Conservation (phyloP, 2,888 invertebrate genomes). For the Chrysolina americana region DNA sequence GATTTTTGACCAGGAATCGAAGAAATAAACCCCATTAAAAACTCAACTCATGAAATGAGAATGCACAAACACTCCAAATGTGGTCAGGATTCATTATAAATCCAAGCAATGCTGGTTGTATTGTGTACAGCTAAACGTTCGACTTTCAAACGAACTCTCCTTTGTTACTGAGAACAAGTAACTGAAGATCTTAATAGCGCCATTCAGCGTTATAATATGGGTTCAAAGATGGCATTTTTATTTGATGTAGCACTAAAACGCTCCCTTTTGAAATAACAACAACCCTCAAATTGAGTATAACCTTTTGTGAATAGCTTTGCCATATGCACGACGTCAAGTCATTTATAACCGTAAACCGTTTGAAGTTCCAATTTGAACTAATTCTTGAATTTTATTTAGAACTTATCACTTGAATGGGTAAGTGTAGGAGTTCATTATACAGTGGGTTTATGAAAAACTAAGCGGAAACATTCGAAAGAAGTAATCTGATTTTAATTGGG, state of each 20-base stretch:
- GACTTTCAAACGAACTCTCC: conserved; percentile 2
- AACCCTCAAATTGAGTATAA: conserved; percentile 2
- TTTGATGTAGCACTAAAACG: conserved; percentile 17
- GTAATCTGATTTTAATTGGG: too few species aligned
- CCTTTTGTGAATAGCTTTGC: not conserved
- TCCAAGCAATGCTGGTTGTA: not conserved
- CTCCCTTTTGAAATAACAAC: conserved; percentile 9
- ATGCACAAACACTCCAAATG: not conserved
- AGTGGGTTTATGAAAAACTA: not conserved
- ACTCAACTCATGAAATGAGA: not conserved
- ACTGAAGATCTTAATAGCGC: not conserved
- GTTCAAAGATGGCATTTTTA: conserved; percentile 16
- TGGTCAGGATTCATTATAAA: not conserved
- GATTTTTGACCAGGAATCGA: not conserved
- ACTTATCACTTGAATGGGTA: not conserved
- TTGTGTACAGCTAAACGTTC: not conserved
- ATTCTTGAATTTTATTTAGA: not conserved
- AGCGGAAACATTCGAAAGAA: too few species aligned
- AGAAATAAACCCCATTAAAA: not conserved
- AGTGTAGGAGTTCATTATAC: not conserved
- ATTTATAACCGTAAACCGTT: not conserved
- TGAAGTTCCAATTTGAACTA: not conserved
- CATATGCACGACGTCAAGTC: not conserved
- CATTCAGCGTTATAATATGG: conserved; percentile 4
- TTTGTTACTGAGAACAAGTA: conserved; percentile 1